These are phyloP conservation scores for Acleris laterana DNA, from an alignment of 2,888 invertebrate species.

Conservation along the genomic window DNA sequence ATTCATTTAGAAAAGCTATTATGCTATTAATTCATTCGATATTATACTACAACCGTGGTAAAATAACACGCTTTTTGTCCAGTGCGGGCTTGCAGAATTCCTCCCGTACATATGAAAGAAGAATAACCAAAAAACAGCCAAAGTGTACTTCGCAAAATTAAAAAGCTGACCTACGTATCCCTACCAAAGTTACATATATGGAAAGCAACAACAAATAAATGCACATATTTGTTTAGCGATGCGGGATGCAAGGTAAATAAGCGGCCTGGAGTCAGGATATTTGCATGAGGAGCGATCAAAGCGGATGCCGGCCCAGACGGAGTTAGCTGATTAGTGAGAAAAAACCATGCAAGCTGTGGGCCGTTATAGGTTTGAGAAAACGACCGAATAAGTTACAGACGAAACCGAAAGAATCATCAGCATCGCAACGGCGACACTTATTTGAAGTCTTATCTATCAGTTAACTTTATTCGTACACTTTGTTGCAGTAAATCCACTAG, in stretches of 20 bases:
- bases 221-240: slow-evolving; percentile 79
- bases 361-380: slow-evolving; percentile 13
- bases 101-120: background rate
- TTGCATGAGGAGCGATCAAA: slow-evolving; percentile 70
- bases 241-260: slow-evolving; percentile 61
- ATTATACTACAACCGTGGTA: too few species aligned
- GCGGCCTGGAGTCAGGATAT: slow-evolving; percentile 54
- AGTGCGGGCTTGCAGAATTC: too few species aligned
- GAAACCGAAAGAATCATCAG: slow-evolving; percentile 17
- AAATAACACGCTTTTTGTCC: too few species aligned
- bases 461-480: background rate
- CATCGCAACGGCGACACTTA: background rate
- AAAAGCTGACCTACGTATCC: slow-evolving; percentile 12
- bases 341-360: slow-evolving; percentile 18
- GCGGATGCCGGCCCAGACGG: slow-evolving; percentile 53
- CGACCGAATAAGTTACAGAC: slow-evolving; percentile 10
- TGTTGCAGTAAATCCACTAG: too few species aligned
- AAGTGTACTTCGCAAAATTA: background rate
- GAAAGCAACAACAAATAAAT: slow-evolving; percentile 68
- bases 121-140: background rate
- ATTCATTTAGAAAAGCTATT: too few species aligned
- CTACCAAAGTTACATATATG: slow-evolving; percentile 22
- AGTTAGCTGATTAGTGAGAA: slow-evolving; percentile 33
- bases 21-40: too few species aligned
- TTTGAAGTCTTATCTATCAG: background rate